Evolutionary conservation across 2,888 invertebrate genomes (phyloP), one percentile per base, ranked within the genome.

Genomic region (Cephus sareptanus): DNA sequence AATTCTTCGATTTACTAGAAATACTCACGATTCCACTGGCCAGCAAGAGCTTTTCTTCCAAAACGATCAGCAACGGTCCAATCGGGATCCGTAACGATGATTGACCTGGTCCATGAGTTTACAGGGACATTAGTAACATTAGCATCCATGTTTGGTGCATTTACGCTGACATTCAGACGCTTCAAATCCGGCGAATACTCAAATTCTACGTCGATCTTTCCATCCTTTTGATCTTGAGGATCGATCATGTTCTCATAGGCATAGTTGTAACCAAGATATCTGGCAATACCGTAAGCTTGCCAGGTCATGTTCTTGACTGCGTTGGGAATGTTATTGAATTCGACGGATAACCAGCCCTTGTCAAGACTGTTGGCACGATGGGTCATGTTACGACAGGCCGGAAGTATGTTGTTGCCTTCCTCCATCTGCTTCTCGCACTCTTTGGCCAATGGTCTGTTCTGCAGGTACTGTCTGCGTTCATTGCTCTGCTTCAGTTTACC

Each of bases 11-110:
- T 9, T 56, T 56, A 23, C 2, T 56, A 56, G 9, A 23, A 23
- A 56, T 56, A 93, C 94, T 94, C 92, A 94, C 94, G 94, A 87
- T 92, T 92, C 89, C 92, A 93, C 83, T 93, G 93, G 81, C 92
- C 88, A 73, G 86, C 85, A 74, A 91, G 90, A 81, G 88, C 90
- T 71, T 90, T 86, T 84, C 93, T 92, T 30, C 83, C 83, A 13
- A 92, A 81, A 31, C 92, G 83, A 31, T 85, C 84, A n/a, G 76
- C 31, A n/a, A 83, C 86, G 85, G 88, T 92, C 89, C 81, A 93
- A 88, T 86, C 90, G 77, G 93, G 92, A 86, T 94, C 94, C 35
- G 92, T 86, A 70, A 93, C 92, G 12, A 93, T 79, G 34, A 92
- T 83, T 81, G 90, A 86, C 76, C 93, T 90, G 33, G 91, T 84